phyloP scores from a whole-genome alignment of 2,797 vertebrate species.

The Sebastes kiyomatsui region DNA sequence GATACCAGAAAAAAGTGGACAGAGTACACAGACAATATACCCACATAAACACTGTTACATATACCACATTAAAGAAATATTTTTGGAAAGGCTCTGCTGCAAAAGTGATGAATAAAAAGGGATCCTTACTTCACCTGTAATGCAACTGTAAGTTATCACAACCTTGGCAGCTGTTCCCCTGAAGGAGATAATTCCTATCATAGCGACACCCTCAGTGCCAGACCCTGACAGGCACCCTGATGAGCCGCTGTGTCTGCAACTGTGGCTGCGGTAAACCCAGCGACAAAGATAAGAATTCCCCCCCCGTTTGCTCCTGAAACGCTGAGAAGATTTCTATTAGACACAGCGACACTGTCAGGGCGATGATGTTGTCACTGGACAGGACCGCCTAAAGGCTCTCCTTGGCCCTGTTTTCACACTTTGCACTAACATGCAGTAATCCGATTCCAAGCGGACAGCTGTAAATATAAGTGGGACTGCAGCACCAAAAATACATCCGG shows the following conservation, averaged over 20 bases:
- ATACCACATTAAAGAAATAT: not conserved
- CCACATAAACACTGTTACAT: not conserved
- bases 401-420: conserved; percentile 29
- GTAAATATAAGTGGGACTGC: conserved; percentile 3
- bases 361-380: conserved; percentile 29
- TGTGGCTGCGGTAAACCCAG: conserved; percentile 19
- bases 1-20: not conserved
- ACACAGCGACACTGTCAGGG: conserved; percentile 14
- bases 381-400: conserved; percentile 17
- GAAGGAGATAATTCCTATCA: conserved; percentile 52
- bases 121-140: conserved; percentile 32
- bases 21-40: not conserved
- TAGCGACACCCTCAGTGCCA: conserved; percentile 33
- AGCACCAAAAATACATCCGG: conserved; percentile 13
- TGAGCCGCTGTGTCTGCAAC: conserved; percentile 25
- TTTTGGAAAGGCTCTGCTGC: conserved; percentile 1
- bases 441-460: conserved; percentile 15
- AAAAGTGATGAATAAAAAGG: conserved; percentile 14
- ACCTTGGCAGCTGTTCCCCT: conserved; percentile 37
- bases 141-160: conserved; percentile 38
- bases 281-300: conserved; percentile 16
- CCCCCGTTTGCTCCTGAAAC: conserved; percentile 4
- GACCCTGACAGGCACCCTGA: conserved; percentile 50
- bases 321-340: conserved; percentile 44
- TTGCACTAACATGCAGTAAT: conserved; percentile 19